Percentiles rank a stretch among this genome's conserved stretches.
Conservation (phyloP, 2,888 invertebrate genomes). For the Criorhina ranunculi region DNA sequence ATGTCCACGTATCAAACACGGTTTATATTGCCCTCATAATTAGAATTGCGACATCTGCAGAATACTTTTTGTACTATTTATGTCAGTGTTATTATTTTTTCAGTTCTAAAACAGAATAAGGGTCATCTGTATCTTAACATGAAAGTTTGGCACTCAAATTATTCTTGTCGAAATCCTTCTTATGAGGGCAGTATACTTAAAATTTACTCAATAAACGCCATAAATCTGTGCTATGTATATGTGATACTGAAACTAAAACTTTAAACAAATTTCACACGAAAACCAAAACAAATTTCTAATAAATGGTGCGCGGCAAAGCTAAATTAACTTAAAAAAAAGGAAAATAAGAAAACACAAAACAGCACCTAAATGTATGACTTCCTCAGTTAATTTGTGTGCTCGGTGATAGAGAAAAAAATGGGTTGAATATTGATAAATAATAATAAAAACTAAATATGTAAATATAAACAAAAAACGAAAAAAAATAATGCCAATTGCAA, state of each 20-base stretch:
- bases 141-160: no score
- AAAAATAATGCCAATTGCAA: slow-evolving; percentile 27
- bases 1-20: no score
- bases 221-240: slow-evolving; percentile 10
- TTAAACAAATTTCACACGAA: slow-evolving; percentile 12
- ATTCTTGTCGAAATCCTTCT: no score
- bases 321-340: slow-evolving; percentile 3
- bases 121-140: no score
- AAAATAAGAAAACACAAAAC: slow-evolving; percentile 18
- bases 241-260: slow-evolving; percentile 39
- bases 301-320: slow-evolving; percentile 2
- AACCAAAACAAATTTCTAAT: slow-evolving; percentile 22
- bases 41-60: no score
- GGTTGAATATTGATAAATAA: slow-evolving; percentile 45
- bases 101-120: no score
- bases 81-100: no score
- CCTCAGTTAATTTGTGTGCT: slow-evolving; percentile 45
- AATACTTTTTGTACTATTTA: no score
- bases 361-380: slow-evolving; percentile 51
- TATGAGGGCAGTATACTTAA: slow-evolving; percentile 48
- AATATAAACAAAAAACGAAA: slow-evolving; percentile 31
- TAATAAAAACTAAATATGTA: slow-evolving; percentile 41
- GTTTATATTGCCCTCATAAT: no score
- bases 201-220: slow-evolving; percentile 31
- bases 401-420: slow-evolving; percentile 29